phyloP scores from a whole-genome alignment of 2,888 invertebrate genomes.

The Limnephilus lunatus region DNA sequence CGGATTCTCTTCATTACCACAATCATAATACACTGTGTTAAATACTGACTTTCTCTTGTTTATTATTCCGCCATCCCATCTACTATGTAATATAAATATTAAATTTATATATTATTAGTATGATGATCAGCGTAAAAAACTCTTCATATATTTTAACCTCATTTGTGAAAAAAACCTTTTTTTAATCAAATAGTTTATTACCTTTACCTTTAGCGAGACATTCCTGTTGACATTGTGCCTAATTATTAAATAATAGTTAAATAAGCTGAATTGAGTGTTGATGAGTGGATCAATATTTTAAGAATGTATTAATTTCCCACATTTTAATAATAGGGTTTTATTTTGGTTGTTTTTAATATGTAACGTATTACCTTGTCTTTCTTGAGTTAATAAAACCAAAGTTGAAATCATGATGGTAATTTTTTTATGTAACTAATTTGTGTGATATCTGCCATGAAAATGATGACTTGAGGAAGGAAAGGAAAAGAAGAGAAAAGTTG shows the following conservation, averaged over 20 bases:
- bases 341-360: constrained; percentile 19
- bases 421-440: not conserved
- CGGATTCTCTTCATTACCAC: too few species aligned
- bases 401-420: not conserved
- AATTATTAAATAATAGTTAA: constrained; percentile 13
- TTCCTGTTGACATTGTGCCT: constrained; percentile 43
- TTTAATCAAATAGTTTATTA: not conserved
- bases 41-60: too few species aligned
- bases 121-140: too few species aligned
- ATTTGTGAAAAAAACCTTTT: too few species aligned
- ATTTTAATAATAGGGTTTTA: not conserved
- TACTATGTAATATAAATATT: too few species aligned
- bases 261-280: constrained; percentile 6
- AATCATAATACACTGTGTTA: too few species aligned
- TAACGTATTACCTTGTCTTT: not conserved
- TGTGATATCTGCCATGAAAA: not conserved
- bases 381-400: constrained; percentile 33
- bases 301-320: not conserved
- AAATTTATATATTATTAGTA: too few species aligned
- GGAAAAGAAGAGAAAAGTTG: not conserved
- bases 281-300: not conserved
- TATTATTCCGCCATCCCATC: too few species aligned
- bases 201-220: constrained; percentile 17
- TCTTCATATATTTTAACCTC: too few species aligned
- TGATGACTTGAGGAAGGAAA: not conserved